A percentile compares a stretch with the other conserved stretches of the same genome.
phyloP scores from a whole-genome alignment of 2,888 invertebrate genomes.

The Clitarchus hookeri region DNA sequence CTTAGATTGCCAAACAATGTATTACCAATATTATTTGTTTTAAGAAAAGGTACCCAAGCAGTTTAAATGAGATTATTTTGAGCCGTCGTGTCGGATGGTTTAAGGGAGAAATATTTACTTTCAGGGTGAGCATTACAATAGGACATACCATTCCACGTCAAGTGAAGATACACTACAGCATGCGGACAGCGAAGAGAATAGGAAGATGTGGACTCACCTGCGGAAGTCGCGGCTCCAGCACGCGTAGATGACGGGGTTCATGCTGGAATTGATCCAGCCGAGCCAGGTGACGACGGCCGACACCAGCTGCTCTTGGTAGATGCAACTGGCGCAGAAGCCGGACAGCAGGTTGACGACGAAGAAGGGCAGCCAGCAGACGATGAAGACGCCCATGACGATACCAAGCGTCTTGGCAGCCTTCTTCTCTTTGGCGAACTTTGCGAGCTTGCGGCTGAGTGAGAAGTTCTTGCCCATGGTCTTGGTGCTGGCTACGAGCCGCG shows the following conservation, averaged over 20 bases:
- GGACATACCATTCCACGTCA: too few relatives aligned
- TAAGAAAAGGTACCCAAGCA: too few relatives aligned
- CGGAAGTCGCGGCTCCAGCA: slow-evolving; percentile 97
- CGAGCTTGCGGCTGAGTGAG: slow-evolving; percentile 88
- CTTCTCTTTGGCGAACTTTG: slow-evolving; percentile 95
- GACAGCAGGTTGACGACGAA: slow-evolving; percentile 92
- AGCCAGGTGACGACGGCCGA: slow-evolving; percentile 91
- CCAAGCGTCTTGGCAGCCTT: slow-evolving; percentile 97
- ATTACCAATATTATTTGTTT: too few relatives aligned
- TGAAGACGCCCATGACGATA: slow-evolving; percentile 96
- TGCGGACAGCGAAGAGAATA: not conserved
- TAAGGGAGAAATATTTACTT: too few relatives aligned
- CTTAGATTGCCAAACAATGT: too few relatives aligned
- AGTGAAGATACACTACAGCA: too few relatives aligned
- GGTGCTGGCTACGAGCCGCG: slow-evolving; percentile 63
- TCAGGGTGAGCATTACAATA: too few relatives aligned
- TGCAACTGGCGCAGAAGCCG: slow-evolving; percentile 86
- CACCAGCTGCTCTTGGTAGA: slow-evolving; percentile 85
- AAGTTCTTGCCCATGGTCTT: slow-evolving; percentile 84
- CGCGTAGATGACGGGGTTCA: slow-evolving; percentile 98
- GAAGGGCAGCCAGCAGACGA: slow-evolving; percentile 96
- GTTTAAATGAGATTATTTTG: too few relatives aligned
- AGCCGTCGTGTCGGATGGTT: too few relatives aligned
- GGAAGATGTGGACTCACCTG: slow-evolving; percentile 65
- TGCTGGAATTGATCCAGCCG: slow-evolving; percentile 94